These are phyloP conservation scores for Orthosia gothica DNA, from an alignment of 2,888 invertebrate species.

Conservation along the genomic window DNA sequence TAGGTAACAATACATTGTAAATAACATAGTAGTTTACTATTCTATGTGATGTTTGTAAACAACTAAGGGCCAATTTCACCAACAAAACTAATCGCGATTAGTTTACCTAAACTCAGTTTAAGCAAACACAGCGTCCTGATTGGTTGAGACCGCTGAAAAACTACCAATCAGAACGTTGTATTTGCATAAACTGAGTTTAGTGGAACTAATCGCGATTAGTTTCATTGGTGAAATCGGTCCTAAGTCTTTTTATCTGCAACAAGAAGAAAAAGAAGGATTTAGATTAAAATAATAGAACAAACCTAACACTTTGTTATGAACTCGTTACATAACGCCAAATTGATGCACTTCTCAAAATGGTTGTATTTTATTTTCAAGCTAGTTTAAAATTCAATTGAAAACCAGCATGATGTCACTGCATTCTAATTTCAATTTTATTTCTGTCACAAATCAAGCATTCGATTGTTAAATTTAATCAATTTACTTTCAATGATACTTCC, in stretches of 20 bases:
- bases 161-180: too few species aligned
- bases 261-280: background rate
- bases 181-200: too few species aligned
- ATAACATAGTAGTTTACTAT: background rate
- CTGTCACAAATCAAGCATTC: conserved; percentile 4
- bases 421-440: conserved; percentile 6
- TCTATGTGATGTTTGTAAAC: conserved; percentile 14
- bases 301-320: background rate
- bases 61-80: too few species aligned
- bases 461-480: conserved; percentile 23
- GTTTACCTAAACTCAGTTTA: too few species aligned
- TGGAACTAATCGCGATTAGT: too few species aligned
- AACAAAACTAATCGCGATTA: too few species aligned
- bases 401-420: conserved; percentile 13
- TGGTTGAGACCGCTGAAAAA: too few species aligned
- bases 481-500: conserved; percentile 11
- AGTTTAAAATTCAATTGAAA: conserved; percentile 1
- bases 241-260: too few species aligned
- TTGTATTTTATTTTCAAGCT: background rate
- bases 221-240: too few species aligned
- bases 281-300: background rate
- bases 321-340: background rate
- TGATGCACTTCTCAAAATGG: background rate
- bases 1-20: conserved; percentile 3
- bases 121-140: too few species aligned